phyloP scores from a whole-genome alignment of 2,113 vertebrate species.

The Carollia perspicillata region DNA sequence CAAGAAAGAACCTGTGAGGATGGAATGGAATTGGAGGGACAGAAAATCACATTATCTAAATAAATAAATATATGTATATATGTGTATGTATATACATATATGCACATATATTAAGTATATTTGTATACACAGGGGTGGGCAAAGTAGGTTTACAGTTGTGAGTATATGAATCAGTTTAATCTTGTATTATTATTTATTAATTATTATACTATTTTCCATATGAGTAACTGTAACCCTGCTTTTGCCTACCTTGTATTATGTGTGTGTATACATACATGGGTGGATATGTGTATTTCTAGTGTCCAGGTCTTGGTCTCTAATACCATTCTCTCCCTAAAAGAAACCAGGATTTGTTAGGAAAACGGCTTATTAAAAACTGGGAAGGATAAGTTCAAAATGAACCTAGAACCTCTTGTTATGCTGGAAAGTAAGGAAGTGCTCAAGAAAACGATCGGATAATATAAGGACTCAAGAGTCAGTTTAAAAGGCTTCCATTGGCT shows the following conservation, averaged over 20 bases:
- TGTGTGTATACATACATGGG: not conserved
- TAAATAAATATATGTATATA: too few species aligned
- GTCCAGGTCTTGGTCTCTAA: slow-evolving; percentile 13
- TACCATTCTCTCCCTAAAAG: slow-evolving; percentile 11
- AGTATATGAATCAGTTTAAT: too few species aligned
- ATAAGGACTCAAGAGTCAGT: not conserved
- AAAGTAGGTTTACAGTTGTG: too few species aligned
- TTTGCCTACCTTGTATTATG: not conserved
- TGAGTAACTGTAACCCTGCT: too few species aligned
- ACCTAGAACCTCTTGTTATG: not conserved
- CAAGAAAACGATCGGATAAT: not conserved
- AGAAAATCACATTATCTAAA: not conserved
- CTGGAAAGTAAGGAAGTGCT: not conserved
- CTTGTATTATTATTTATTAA: too few species aligned
- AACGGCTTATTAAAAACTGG: slow-evolving; percentile 29
- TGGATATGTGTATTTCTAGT: not conserved
- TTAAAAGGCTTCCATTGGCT: not conserved
- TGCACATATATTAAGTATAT: not conserved
- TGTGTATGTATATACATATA: not conserved
- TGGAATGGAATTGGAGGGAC: not conserved
- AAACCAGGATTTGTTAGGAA: not conserved
- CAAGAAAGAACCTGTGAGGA: not conserved
- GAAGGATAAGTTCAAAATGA: slow-evolving; percentile 24
- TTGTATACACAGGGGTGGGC: not conserved
- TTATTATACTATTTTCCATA: not conserved